Percentiles rank a stretch among this genome's conserved stretches.
Evolutionary conservation across 2,888 invertebrate genomes (phyloP).

Genomic region (Ormyrus thymus): DNA sequence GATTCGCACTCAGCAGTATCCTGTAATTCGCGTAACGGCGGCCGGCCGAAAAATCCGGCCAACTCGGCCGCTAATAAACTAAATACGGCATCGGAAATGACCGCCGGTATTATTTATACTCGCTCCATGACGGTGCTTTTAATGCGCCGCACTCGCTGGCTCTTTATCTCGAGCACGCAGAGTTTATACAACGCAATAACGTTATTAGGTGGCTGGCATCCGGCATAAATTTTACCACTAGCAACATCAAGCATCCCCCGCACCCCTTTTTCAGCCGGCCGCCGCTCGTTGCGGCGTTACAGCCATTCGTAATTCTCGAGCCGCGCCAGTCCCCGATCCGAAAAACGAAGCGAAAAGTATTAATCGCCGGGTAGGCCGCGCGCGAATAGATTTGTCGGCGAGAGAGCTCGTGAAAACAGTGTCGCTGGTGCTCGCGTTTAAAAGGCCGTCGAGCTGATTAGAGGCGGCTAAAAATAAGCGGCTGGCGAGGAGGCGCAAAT

Average conservation of each 20-base stretch:
- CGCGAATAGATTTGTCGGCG: background rate
- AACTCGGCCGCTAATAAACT: constrained; percentile 69
- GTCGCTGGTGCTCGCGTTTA: background rate
- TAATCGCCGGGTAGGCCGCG: constrained; percentile 30
- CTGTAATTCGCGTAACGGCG: constrained; percentile 61
- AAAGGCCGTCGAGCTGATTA: background rate
- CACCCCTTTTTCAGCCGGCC: background rate
- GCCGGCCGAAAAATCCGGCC: constrained; percentile 62
- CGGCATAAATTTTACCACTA: constrained; percentile 71
- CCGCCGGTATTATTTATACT: constrained; percentile 71
- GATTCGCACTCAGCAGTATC: constrained; percentile 67
- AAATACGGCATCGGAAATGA: constrained; percentile 73
- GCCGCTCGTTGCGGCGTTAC: constrained; percentile 34
- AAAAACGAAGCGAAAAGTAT: constrained; percentile 44
- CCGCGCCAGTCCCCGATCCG: background rate
- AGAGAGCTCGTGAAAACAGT: background rate
- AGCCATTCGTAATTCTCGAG: constrained; percentile 50
- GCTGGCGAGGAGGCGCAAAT: too few relatives aligned
- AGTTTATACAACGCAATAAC: constrained; percentile 72
- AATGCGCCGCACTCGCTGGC: constrained; percentile 58
- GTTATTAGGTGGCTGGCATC: constrained; percentile 73
- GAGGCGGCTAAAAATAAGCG: background rate
- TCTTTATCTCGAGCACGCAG: constrained; percentile 57
- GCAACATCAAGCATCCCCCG: constrained; percentile 44
- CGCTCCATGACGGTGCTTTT: constrained; percentile 66